Conservation (phyloP, 1,140 invertebrate species). For the Drosophila lacertosa region DNA sequence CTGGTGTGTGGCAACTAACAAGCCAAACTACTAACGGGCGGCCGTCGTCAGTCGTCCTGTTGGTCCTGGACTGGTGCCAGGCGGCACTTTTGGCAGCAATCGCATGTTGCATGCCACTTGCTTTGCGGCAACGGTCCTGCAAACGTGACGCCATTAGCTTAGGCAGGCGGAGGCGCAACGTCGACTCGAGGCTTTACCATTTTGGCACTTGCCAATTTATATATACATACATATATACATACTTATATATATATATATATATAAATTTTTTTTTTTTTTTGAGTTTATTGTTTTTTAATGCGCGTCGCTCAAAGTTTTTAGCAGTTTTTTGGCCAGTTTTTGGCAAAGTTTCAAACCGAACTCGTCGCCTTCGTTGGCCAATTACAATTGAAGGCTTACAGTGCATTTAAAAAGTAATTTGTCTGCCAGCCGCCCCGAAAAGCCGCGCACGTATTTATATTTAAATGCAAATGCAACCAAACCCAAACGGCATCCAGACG, state of each 20-base stretch:
- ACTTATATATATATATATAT: slow-evolving; percentile 4
- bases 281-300: slow-evolving; percentile 81
- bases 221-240: slow-evolving; percentile 33
- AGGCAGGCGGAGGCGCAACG: slow-evolving; percentile 5
- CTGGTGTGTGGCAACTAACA: slow-evolving; percentile 64
- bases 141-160: slow-evolving; percentile 79
- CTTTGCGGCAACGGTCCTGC: slow-evolving; percentile 60
- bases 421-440: slow-evolving; percentile 68
- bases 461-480: slow-evolving; percentile 72
- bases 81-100: slow-evolving; percentile 83
- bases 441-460: slow-evolving; percentile 80
- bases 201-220: slow-evolving; percentile 47
- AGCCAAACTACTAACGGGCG: slow-evolving; percentile 71
- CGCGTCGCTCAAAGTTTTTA: slow-evolving; percentile 56
- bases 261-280: slow-evolving; percentile 28
- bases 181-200: slow-evolving; percentile 28
- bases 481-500: slow-evolving; percentile 29
- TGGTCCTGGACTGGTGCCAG: slow-evolving; percentile 75
- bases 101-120: slow-evolving; percentile 83
- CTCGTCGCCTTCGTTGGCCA: slow-evolving; percentile 45
- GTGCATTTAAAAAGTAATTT: slow-evolving; percentile 84
- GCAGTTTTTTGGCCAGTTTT: slow-evolving; percentile 38
- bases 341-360: slow-evolving; percentile 73
- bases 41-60: slow-evolving; percentile 54
- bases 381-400: slow-evolving; percentile 80